phyloP scores from a whole-genome alignment of 2,113 vertebrate species.

The Crocuta crocuta region DNA sequence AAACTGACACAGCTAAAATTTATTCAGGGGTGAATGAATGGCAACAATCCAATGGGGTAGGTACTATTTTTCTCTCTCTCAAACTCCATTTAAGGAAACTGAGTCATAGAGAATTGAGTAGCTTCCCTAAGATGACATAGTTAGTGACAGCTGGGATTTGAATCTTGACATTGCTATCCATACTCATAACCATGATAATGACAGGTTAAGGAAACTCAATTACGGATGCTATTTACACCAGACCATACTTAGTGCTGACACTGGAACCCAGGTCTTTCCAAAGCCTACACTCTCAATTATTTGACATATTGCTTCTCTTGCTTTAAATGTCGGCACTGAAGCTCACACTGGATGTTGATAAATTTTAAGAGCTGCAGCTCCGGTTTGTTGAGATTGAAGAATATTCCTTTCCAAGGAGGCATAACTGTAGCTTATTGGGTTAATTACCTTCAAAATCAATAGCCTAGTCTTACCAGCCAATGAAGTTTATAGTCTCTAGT shows the following conservation, averaged over 20 bases:
- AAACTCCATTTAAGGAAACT: neutral
- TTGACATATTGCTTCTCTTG: neutral
- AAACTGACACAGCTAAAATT: neutral
- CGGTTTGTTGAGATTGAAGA: neutral
- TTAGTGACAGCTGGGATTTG: neutral
- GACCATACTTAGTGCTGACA: neutral
- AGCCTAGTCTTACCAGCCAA: neutral
- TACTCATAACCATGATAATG: neutral
- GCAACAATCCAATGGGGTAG: neutral
- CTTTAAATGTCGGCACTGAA: neutral
- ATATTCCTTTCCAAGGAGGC: neutral
- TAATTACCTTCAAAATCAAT: neutral
- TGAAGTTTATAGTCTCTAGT: neutral
- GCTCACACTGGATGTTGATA: neutral
- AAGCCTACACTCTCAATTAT: neutral
- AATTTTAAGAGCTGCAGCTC: conserved; percentile 1
- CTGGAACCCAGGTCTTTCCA: neutral
- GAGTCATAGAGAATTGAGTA: neutral
- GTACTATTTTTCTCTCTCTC: neutral
- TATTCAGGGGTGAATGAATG: neutral
- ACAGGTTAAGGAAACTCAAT: neutral
- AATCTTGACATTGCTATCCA: neutral
- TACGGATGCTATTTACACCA: neutral
- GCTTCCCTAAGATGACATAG: neutral
- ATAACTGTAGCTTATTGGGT: neutral